Percentiles rank a stretch among this genome's conserved stretches.
Conservation (phyloP, 2,888 invertebrate species). For the Ptilodon capucinus region DNA sequence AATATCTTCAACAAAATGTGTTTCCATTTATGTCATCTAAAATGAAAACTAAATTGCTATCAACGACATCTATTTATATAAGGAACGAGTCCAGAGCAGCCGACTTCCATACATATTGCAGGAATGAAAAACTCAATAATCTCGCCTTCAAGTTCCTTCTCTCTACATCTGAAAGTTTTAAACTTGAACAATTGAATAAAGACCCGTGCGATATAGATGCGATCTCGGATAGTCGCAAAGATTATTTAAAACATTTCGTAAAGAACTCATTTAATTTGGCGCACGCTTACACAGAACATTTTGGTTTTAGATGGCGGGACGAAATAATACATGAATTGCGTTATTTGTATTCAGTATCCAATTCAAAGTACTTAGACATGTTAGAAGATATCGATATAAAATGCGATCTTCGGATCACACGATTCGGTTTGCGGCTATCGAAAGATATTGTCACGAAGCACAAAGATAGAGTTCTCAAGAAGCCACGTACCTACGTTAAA, state of each 20-base stretch:
- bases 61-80: conserved; percentile 39
- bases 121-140: conserved; percentile 28
- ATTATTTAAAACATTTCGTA: conserved; percentile 34
- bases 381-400: conserved; percentile 36
- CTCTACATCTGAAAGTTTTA: conserved; percentile 45
- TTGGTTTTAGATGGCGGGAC: not conserved
- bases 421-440: conserved; percentile 43
- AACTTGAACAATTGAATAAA: conserved; percentile 33
- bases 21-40: conserved; percentile 61
- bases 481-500: conserved; percentile 41
- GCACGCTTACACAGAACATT: conserved; percentile 20
- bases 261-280: conserved; percentile 46
- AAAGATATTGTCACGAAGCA: conserved; percentile 49
- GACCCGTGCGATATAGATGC: conserved; percentile 40
- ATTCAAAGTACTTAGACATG: conserved; percentile 47
- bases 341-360: conserved; percentile 35
- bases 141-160: conserved; percentile 53
- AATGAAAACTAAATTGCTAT: conserved; percentile 56
- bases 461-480: conserved; percentile 45
- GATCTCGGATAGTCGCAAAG: not conserved
- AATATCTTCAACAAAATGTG: conserved; percentile 49
- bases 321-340: conserved; percentile 18
- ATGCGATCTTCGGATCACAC: not conserved
- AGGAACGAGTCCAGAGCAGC: conserved; percentile 39
- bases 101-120: conserved; percentile 52